These are phyloP conservation scores for Agapornis canus DNA, from an alignment of 2,797 vertebrate species.

Conservation along the genomic window DNA sequence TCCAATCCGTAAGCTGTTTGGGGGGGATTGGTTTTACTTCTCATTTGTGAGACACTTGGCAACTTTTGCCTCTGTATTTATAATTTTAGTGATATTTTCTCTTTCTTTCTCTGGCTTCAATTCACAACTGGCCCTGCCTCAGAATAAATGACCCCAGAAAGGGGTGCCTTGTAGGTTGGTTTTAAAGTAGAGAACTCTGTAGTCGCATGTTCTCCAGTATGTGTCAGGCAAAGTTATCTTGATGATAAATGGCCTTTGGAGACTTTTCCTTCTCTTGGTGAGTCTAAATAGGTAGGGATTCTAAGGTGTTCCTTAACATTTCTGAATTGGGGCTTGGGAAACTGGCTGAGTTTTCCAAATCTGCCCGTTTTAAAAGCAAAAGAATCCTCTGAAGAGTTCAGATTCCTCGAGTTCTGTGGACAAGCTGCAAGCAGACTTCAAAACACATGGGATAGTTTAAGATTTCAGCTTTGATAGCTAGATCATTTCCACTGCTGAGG, in stretches of 20 bases:
- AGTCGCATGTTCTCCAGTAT: neutral
- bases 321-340: constrained; percentile 39
- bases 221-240: neutral
- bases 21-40: neutral
- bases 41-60: neutral
- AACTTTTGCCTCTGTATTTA: constrained; percentile 18
- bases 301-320: constrained; percentile 51
- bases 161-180: neutral
- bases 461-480: constrained; percentile 40
- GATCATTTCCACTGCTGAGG: constrained; percentile 37
- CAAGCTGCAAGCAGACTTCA: constrained; percentile 65
- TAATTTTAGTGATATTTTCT: constrained; percentile 17
- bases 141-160: neutral
- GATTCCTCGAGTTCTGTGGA: constrained; percentile 35
- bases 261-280: constrained; percentile 11
- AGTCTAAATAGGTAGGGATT: constrained; percentile 30
- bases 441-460: constrained; percentile 34
- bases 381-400: neutral
- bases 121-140: constrained; percentile 39
- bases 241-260: neutral
- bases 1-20: neutral
- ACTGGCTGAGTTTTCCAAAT: constrained; percentile 42
- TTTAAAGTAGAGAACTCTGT: constrained; percentile 28
- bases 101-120: constrained; percentile 45
- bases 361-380: neutral